A percentile compares a stretch with the other conserved stretches of the same genome.
Conservation (phyloP, 2,113 vertebrate species). For the Oceanodroma tethys region DNA sequence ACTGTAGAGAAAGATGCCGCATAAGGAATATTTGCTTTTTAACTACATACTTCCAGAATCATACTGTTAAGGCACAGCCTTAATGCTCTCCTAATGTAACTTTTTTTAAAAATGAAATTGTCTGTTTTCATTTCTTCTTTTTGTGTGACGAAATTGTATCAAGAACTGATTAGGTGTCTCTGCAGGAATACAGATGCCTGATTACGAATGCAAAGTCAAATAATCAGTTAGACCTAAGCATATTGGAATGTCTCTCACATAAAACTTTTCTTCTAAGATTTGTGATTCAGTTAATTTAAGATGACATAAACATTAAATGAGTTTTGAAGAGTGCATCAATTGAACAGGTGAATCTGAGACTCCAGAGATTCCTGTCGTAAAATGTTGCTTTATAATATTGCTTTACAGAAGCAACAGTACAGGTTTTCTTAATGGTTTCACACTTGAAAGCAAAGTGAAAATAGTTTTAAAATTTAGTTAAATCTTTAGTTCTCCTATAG, state of each 20-base stretch:
- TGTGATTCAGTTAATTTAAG: constrained; percentile 5
- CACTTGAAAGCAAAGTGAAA: background rate
- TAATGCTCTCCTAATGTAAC: background rate
- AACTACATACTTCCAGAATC: background rate
- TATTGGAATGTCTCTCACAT: constrained; percentile 1
- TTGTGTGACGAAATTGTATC: background rate
- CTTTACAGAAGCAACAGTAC: background rate
- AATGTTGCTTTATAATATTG: background rate
- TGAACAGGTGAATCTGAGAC: background rate
- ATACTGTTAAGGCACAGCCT: background rate
- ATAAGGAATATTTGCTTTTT: background rate
- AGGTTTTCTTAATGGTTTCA: background rate
- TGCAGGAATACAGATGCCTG: background rate
- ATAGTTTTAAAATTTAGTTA: background rate
- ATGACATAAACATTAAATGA: background rate
- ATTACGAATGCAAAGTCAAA: constrained; percentile 5
- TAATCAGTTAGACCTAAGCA: background rate
- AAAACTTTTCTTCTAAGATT: background rate
- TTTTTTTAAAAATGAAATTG: background rate
- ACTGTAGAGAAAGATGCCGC: background rate
- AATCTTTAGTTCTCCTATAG: background rate
- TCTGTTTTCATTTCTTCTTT: background rate
- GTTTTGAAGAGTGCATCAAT: background rate
- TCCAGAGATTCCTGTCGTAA: background rate
- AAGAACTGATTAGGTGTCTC: background rate